Evolutionary conservation across 2,113 vertebrate species (phyloP).

Genomic region (Gnathonemus echidnorhynchus): DNA sequence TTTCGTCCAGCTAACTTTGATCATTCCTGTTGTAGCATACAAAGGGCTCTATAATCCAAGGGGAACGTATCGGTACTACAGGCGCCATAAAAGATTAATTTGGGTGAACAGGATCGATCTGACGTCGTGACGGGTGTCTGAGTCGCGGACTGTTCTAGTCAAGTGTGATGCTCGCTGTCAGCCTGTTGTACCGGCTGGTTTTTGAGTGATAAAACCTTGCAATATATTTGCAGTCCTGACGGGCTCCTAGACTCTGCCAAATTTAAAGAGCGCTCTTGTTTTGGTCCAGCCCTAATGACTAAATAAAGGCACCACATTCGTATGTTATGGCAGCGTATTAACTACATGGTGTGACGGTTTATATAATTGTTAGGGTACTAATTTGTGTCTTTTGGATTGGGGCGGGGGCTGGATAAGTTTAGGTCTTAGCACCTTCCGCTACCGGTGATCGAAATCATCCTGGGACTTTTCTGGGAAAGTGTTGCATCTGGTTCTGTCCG

Average conservation of each 20-base stretch:
- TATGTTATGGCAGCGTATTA: neutral
- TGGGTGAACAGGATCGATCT: neutral
- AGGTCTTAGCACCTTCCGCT: neutral
- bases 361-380: conserved; percentile 2
- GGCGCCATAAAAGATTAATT: neutral
- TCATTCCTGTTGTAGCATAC: conserved; percentile 9
- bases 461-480: neutral
- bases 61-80: neutral
- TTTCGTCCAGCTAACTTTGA: neutral
- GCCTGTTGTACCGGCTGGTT: neutral
- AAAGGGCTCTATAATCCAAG: conserved; percentile 1
- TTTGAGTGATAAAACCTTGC: neutral
- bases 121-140: neutral
- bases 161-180: neutral
- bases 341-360: conserved; percentile 3
- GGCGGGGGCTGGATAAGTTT: neutral
- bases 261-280: neutral
- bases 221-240: neutral
- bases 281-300: neutral
- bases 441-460: neutral
- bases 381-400: neutral
- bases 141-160: neutral
- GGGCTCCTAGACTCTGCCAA: neutral
- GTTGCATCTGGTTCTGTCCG: neutral
- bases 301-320: neutral